Percentiles rank a stretch among this genome's conserved stretches.
Conservation (phyloP, 2,888 invertebrate genomes). For the Caenorhabditis sp. region DNA sequence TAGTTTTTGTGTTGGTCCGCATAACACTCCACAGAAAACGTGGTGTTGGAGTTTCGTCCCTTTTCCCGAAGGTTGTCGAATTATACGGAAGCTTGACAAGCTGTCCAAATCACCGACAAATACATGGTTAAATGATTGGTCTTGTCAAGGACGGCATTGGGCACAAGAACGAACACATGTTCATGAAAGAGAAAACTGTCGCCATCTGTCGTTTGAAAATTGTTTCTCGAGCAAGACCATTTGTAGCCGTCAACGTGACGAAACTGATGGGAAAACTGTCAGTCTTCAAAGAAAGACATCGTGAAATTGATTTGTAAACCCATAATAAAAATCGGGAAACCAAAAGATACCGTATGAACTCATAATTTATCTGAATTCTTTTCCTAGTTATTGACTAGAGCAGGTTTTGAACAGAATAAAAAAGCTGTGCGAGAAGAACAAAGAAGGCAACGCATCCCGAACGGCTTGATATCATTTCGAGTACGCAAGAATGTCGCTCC, state of each 20-base stretch:
- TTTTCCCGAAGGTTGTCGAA: no score
- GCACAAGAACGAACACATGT: background rate
- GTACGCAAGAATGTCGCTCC: constrained; percentile 45
- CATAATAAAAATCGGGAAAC: no score
- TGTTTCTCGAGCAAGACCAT: no score
- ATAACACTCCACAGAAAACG: background rate
- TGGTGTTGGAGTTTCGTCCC: background rate
- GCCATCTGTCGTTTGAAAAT: background rate
- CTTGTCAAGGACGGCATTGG: no score
- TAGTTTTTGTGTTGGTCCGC: constrained; percentile 23
- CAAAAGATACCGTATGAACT: background rate
- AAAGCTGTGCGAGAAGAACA: constrained; percentile 1
- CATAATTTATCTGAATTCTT: no score
- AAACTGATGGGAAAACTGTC: no score
- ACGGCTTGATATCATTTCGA: constrained; percentile 47
- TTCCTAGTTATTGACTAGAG: no score
- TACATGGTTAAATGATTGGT: no score
- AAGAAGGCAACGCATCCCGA: constrained; percentile 34
- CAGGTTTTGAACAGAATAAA: background rate
- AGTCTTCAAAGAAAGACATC: no score
- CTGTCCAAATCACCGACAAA: no score
- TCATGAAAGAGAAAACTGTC: background rate
- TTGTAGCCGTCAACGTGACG: no score
- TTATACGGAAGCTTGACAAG: background rate
- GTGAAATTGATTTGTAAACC: no score